phyloP scores from a whole-genome alignment of 1,140 invertebrate genomes.

The Tetramorium simillimum region DNA sequence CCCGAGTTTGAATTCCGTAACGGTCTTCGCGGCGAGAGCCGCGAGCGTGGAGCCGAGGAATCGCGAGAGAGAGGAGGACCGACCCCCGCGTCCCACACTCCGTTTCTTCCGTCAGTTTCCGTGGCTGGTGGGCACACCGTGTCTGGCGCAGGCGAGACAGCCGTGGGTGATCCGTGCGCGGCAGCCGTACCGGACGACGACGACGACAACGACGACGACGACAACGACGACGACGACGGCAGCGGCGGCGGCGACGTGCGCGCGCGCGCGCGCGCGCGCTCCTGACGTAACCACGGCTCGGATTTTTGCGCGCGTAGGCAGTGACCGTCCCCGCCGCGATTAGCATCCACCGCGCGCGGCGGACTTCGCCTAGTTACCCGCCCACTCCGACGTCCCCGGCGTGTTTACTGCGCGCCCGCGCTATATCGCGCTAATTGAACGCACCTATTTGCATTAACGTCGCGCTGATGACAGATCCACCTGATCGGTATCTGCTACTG shows the following conservation, averaged over 20 bases:
- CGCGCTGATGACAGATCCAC: slow-evolving; percentile 61
- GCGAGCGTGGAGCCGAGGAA: not conserved
- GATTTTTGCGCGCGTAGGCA: slow-evolving; percentile 32
- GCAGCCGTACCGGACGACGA: not conserved
- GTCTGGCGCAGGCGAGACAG: no score
- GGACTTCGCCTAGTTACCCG: slow-evolving; percentile 63
- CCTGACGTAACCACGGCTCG: not conserved
- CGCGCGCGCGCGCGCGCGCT: not conserved
- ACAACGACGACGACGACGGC: no score
- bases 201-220: no score
- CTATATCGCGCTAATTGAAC: slow-evolving; percentile 64
- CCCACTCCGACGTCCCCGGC: slow-evolving; percentile 57
- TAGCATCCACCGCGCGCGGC: slow-evolving; percentile 21
- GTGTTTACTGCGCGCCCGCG: slow-evolving; percentile 48
- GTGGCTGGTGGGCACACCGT: no score
- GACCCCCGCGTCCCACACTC: no score
- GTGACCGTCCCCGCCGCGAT: not conserved
- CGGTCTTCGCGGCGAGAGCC: slow-evolving; percentile 50
- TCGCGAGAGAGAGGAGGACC: no score
- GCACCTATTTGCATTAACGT: slow-evolving; percentile 57
- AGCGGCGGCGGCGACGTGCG: no score
- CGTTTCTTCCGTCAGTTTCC: no score
- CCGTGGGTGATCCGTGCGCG: no score
- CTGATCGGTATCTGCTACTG: slow-evolving; percentile 46
- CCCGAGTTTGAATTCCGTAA: slow-evolving; percentile 71